Percentiles rank a stretch among this genome's conserved stretches.
These are phyloP conservation scores for Callitettix versicolor DNA, from an alignment of 1,140 invertebrate species.

Conservation along the genomic window DNA sequence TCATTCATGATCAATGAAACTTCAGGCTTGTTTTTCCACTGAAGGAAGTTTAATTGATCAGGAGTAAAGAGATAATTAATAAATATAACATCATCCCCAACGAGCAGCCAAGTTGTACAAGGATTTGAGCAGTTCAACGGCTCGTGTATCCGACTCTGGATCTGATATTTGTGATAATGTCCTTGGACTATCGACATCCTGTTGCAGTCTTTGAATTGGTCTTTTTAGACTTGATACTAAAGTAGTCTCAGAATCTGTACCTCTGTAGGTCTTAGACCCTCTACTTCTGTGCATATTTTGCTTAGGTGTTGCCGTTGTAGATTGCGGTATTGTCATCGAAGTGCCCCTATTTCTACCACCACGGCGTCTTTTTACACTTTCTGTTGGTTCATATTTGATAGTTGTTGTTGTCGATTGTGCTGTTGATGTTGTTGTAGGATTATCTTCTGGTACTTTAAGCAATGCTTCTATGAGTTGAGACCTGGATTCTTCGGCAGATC, in stretches of 20 bases:
- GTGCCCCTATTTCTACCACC: too few relatives aligned
- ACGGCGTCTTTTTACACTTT: too few relatives aligned
- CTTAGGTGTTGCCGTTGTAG: conserved; percentile 23
- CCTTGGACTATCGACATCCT: too few relatives aligned
- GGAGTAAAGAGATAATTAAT: too few relatives aligned
- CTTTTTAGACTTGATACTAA: background rate
- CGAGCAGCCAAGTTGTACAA: conserved; percentile 70
- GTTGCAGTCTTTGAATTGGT: too few relatives aligned
- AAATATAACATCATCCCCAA: conserved; percentile 41
- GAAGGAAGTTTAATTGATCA: too few relatives aligned
- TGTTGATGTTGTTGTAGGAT: background rate
- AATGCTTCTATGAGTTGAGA: conserved; percentile 52
- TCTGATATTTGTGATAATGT: conserved; percentile 7
- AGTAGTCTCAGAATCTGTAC: conserved; percentile 12
- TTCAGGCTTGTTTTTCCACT: conserved; percentile 1
- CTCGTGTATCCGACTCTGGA: conserved; percentile 51
- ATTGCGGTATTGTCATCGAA: conserved; percentile 14
- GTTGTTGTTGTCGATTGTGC: conserved; percentile 1
- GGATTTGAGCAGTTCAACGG: conserved; percentile 67
- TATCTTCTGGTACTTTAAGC: conserved; percentile 40
- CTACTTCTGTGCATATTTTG: background rate
- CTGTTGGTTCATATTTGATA: background rate
- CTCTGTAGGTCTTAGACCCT: conserved; percentile 25
- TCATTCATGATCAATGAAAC: conserved; percentile 5
- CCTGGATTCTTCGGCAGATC: conserved; percentile 49